Evolutionary conservation across 2,113 vertebrate genomes (phyloP).

Genomic region (Myanophis thanlyinensis): DNA sequence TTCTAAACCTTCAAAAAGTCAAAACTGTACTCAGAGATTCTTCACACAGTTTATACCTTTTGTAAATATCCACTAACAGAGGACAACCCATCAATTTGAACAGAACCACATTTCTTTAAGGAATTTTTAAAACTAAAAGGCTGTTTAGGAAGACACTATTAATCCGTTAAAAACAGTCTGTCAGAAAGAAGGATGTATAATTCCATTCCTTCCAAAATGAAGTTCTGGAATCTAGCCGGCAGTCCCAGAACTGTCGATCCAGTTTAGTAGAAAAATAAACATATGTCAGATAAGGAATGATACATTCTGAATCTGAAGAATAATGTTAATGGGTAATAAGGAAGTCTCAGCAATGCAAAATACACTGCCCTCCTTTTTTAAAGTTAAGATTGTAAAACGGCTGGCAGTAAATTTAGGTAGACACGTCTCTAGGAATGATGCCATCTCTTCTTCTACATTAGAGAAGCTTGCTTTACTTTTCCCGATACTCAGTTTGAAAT

Average conservation of each 20-base stretch:
- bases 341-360: background rate
- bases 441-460: background rate
- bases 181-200: background rate
- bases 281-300: background rate
- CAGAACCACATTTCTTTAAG: background rate
- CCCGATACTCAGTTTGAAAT: background rate
- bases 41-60: background rate
- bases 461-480: background rate
- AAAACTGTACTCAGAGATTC: background rate
- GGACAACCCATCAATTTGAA: background rate
- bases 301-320: constrained; percentile 2
- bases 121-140: background rate
- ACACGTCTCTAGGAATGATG: background rate
- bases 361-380: background rate
- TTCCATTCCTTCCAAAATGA: background rate
- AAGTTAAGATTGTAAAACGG: background rate
- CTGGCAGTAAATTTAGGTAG: background rate
- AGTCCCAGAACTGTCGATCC: background rate
- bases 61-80: background rate
- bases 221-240: background rate
- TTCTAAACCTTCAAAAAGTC: background rate
- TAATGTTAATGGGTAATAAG: constrained; percentile 4
- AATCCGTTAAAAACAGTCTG: background rate
- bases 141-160: background rate
- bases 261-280: background rate